Evolutionary conservation across 2,888 invertebrate species (phyloP).

Genomic region (Tachystola acroxantha): DNA sequence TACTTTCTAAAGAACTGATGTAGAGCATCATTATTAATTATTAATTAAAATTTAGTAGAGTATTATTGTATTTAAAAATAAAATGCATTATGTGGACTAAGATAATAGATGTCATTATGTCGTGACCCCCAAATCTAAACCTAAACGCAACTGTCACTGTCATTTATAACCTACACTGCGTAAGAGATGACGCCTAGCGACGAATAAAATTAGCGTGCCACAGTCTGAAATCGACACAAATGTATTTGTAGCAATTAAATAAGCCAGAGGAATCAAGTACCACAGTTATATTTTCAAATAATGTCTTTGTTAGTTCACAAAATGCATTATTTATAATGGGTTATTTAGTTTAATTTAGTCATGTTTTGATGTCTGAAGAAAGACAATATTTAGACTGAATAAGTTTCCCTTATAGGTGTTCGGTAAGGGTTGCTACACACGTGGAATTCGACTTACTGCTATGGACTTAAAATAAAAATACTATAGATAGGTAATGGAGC

Average conservation of each 20-base stretch:
- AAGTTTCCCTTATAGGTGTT: conserved; percentile 13
- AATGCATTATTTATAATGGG: conserved; percentile 36
- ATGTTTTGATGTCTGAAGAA: conserved; percentile 61
- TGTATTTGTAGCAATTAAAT: too few species aligned
- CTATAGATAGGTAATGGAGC: too few species aligned
- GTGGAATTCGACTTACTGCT: neutral
- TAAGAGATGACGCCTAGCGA: too few species aligned
- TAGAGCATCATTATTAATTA: conserved; percentile 40
- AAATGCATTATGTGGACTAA: conserved; percentile 12
- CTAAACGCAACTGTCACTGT: too few species aligned
- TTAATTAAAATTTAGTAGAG: conserved; percentile 58
- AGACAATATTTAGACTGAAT: conserved; percentile 72
- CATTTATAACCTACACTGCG: too few species aligned
- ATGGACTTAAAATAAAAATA: too few species aligned
- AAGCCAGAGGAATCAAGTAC: too few species aligned
- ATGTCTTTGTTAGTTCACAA: conserved; percentile 1
- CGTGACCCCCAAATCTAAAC: too few species aligned
- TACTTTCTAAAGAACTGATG: conserved; percentile 45
- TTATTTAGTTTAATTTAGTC: conserved; percentile 49
- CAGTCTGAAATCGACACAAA: too few species aligned
- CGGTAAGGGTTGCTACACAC: conserved; percentile 4
- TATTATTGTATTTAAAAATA: conserved; percentile 45
- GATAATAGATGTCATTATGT: too few species aligned
- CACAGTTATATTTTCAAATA: too few species aligned
- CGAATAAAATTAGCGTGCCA: too few species aligned